These are phyloP conservation scores for Rhamphomyia laevipes DNA, from an alignment of 2,888 invertebrate genomes.

Conservation along the genomic window DNA sequence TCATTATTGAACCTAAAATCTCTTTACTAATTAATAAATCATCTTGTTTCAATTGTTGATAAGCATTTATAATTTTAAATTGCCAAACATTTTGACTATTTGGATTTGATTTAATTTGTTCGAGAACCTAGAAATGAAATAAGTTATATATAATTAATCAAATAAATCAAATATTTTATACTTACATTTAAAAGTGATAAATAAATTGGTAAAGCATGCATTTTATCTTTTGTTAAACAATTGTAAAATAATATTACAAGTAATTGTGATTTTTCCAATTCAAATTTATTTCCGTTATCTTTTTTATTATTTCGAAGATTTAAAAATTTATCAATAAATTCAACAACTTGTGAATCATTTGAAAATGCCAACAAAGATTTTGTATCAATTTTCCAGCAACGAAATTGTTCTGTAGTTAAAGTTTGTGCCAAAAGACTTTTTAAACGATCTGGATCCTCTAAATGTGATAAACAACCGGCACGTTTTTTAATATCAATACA, in stretches of 20 bases:
- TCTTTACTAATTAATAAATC: conserved; percentile 30
- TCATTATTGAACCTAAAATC: conserved; percentile 28
- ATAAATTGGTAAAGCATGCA: conserved; percentile 63
- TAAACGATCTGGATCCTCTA: conserved; percentile 71
- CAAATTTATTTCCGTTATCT: conserved; percentile 33
- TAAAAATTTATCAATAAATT: conserved; percentile 59
- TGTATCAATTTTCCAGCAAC: conserved; percentile 39
- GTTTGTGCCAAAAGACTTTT: conserved; percentile 68
- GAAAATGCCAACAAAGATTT: conserved; percentile 64
- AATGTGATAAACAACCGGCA: conserved; percentile 77
- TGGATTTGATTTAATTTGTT: conserved; percentile 42
- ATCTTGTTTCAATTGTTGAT: conserved; percentile 25
- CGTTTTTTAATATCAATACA: conserved; percentile 78
- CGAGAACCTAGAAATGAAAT: conserved; percentile 41
- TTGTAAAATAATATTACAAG: conserved; percentile 63
- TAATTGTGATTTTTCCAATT: conserved; percentile 44
- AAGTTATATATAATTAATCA: conserved; percentile 2
- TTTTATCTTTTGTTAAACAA: conserved; percentile 67
- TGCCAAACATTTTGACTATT: conserved; percentile 58
- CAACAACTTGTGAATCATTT: conserved; percentile 55
- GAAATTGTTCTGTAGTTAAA: conserved; percentile 54
- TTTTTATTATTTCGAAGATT: conserved; percentile 24
- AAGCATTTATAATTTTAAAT: conserved; percentile 53
- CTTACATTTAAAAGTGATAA: conserved; percentile 54
- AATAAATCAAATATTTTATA: not conserved